Percentiles rank a stretch among this genome's conserved stretches.
phyloP scores from a whole-genome alignment of 2,797 vertebrate genomes.

The Cynopterus sphinx region DNA sequence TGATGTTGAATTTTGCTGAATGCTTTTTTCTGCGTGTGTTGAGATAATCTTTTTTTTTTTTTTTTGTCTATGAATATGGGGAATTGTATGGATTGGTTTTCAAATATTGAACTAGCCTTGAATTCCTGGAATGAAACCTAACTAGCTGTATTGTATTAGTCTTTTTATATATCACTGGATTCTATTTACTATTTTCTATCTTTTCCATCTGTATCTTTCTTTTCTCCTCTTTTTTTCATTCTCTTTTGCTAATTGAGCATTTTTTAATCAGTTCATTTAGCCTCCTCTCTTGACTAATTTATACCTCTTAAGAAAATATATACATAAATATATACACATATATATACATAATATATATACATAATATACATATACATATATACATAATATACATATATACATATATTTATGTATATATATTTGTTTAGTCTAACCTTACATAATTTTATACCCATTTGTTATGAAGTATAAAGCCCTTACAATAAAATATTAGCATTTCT shows the following conservation, averaged over 20 bases:
- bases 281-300: not conserved
- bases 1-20: not conserved
- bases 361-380: too few species aligned
- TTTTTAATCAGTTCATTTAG: not conserved
- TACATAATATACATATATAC: too few species aligned
- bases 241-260: not conserved
- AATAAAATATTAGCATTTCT: accelerated
- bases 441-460: not conserved
- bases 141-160: accelerated
- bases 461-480: not conserved
- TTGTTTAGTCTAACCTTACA: too few species aligned
- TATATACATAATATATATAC: too few species aligned
- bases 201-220: not conserved
- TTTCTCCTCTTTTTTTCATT: not conserved
- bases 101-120: not conserved
- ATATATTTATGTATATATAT: too few species aligned
- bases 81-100: not conserved
- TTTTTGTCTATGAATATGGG: not conserved
- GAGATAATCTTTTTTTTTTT: not conserved
- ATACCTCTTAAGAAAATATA: too few species aligned
- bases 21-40: not conserved
- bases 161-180: too few species aligned
- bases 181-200: not conserved
- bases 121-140: not conserved
- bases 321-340: too few species aligned